Base-by-base conservation (phyloP, 2,113 vertebrate genomes). In the Odobenus rosmarus region DNA sequence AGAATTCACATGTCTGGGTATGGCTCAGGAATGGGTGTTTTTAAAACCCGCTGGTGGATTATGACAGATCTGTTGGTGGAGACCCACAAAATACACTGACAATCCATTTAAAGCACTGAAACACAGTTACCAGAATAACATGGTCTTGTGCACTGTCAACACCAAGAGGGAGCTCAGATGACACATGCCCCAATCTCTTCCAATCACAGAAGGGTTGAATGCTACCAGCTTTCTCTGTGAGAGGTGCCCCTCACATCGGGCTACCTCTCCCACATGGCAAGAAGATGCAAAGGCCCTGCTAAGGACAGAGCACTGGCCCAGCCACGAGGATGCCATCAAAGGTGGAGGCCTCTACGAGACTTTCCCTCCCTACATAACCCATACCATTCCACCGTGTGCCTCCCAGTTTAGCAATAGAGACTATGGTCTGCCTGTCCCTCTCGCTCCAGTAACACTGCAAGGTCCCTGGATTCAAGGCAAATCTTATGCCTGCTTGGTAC, bases 331-430 rank as follows among this genome's bases (percentile, higher is more conserved):
- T 49, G 71, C 59, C 62, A 61, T 26, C 28, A 33, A 14, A 2
- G 14, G 59, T 19, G 14, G 12, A 31, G 55, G 71, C 16, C 42
- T 72, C 36, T 21, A 55, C 5, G 28, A 59, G 31, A 31, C 51
- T 16, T 80, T 51, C 51, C 59, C 51, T 88, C 57, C 46, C 61
- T 10, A 28, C 8, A 12, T 5, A 49, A 55, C 53, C 59, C 26
- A 42, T 55, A 24, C 11, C 21, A 0, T 7, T 82, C 28, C 28
- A 64, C 21, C 71, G 23, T 0, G 0, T 16, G 9, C 31, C n/a
- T 3, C 6, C 5, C 5, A 9, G 24, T 55, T 53, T 46, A 31
- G 64, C 64, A 72, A 64, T 26, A 83, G 72, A 53, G 9, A 64
- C 14, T 1, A 67, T 3, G 15, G 21, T 57, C 10, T 31, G 18